phyloP scores from a whole-genome alignment of 2,113 vertebrate species.

The Paramisgurnus dabryanus region DNA sequence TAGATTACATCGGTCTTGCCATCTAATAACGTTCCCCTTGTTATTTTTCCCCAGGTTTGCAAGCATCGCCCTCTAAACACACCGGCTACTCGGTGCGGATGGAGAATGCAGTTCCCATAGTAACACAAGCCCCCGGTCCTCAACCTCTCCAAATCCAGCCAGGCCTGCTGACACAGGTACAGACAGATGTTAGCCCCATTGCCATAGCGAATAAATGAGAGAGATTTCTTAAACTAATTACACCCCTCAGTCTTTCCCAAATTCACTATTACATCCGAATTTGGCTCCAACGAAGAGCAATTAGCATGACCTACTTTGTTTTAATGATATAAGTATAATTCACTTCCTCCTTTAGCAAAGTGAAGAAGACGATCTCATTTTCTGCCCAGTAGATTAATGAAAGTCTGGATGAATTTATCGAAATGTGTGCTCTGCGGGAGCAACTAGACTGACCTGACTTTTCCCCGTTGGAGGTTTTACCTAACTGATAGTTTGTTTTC shows the following conservation, averaged over 20 bases:
- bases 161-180: slow-evolving; percentile 95
- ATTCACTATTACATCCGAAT: slow-evolving; percentile 44
- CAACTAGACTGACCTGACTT: slow-evolving; percentile 18
- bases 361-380: slow-evolving; percentile 31
- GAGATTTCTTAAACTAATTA: slow-evolving; percentile 43
- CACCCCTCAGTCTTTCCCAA: slow-evolving; percentile 39
- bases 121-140: slow-evolving; percentile 93
- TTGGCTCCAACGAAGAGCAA: slow-evolving; percentile 47
- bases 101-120: slow-evolving; percentile 98
- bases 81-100: slow-evolving; percentile 95
- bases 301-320: slow-evolving; percentile 56
- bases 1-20: neutral
- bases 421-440: slow-evolving; percentile 2
- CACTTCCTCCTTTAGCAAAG: slow-evolving; percentile 35
- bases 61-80: slow-evolving; percentile 96
- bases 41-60: slow-evolving; percentile 80
- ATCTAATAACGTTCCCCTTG: neutral
- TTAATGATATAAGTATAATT: slow-evolving; percentile 52
- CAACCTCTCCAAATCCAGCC: slow-evolving; percentile 97
- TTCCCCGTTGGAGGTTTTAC: slow-evolving; percentile 20
- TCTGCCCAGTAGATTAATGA: slow-evolving; percentile 32
- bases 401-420: slow-evolving; percentile 11
- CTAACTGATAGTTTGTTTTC: slow-evolving; percentile 61
- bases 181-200: slow-evolving; percentile 27
- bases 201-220: slow-evolving; percentile 35